Evolutionary conservation across 2,797 vertebrate species (phyloP), one percentile per base, ranked within the genome.

Genomic region (Nasua narica): DNA sequence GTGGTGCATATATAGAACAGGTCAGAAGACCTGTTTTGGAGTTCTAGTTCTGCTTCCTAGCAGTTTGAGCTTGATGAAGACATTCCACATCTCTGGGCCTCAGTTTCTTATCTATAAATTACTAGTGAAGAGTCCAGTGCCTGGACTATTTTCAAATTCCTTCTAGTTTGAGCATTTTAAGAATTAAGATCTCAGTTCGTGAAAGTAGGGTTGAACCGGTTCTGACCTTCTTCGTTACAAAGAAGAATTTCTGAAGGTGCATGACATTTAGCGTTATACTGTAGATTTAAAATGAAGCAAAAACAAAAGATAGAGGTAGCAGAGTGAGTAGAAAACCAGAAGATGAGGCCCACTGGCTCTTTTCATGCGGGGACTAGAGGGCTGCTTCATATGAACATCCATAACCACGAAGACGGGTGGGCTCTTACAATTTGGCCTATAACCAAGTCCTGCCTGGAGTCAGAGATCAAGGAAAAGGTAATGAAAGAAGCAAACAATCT

Each of bases 271-370:
- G 5, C 37, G 62, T 23, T 81, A 32, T 32, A 62, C 19, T 40
- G 0, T 83, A 87, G 86, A 79, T 90, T 91, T 96, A 67, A 94
- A 93, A 69, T 69, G n/a, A 83, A 69, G 15, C 76, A 69, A 83
- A 83, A 95, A 86, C 78, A 95, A 54, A 92, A 60, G 37, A 78
- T 19, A 78, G 74, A 74, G 60, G 81, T 52, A 85, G 18, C 58
- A 81, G 37, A 77, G 12, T 90, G 60, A 67, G 72, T 74, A 46
- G 43, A 48, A 29, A 32, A 32, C 32, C 93, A 40, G 13, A 86
- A 87, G 40, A n/a, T 43, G 7, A 70, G 52, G 32, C 48, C 69
- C 50, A n/a, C 70, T 78, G 74, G 43, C 84, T 95, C 35, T 82
- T 74, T 95, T 27, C 7, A n/a, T 43, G 25, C 40, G 15, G 6